These are phyloP conservation scores for Willisornis vidua DNA, from an alignment of 2,113 vertebrate species.

Conservation along the genomic window DNA sequence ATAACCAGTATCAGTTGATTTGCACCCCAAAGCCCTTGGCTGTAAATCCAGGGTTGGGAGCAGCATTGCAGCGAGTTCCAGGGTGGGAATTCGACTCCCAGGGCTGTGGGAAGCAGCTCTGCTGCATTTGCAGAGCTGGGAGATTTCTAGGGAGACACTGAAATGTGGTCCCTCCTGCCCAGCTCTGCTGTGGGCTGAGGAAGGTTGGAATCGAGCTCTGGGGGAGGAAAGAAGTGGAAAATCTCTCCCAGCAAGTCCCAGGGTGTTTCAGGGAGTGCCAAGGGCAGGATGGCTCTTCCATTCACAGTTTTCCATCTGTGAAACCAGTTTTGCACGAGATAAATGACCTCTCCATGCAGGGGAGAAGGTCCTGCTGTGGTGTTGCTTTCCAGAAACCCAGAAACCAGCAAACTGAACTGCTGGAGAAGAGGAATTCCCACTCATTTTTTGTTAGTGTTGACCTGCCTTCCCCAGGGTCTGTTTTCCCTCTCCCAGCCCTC, in stretches of 20 bases:
- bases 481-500: background rate
- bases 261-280: background rate
- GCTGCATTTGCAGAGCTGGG: conserved; percentile 37
- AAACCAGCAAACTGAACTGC: background rate
- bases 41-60: background rate
- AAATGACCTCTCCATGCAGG: background rate
- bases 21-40: background rate
- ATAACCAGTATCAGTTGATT: background rate
- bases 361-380: background rate
- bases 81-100: background rate
- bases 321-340: background rate
- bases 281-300: background rate
- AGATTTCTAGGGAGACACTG: background rate
- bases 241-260: background rate
- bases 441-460: background rate
- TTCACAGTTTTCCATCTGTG: fast-evolving
- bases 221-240: background rate
- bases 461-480: background rate
- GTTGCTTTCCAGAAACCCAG: background rate
- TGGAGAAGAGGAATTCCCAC: conserved; percentile 16
- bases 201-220: background rate
- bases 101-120: conserved; percentile 9
- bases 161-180: background rate
- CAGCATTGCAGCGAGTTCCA: background rate
- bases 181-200: background rate